A percentile compares a stretch with the other conserved stretches of the same genome.
These are phyloP conservation scores for Scaptomyza caliginosa DNA, from an alignment of 2,888 invertebrate genomes.

Conservation along the genomic window DNA sequence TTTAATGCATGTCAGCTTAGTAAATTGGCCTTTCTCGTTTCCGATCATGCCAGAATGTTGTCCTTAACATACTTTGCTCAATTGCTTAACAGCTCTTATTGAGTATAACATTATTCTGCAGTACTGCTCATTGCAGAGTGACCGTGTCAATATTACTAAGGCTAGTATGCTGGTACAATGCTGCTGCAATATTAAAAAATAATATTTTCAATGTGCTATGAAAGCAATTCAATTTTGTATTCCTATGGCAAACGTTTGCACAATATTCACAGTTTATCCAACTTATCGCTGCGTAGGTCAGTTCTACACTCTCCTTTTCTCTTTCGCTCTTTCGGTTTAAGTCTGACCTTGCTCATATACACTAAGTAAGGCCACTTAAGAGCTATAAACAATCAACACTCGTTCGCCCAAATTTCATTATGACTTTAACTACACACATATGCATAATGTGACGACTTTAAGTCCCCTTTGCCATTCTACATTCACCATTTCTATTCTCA, in stretches of 20 bases:
- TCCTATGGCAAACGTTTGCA: slow-evolving; percentile 31
- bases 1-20: too few species aligned
- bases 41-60: not conserved
- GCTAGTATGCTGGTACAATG: too few species aligned
- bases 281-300: slow-evolving; percentile 20
- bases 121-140: too few species aligned
- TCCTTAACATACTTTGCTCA: slow-evolving; percentile 5
- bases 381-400: slow-evolving; percentile 65
- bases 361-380: slow-evolving; percentile 40
- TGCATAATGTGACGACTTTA: slow-evolving; percentile 56
- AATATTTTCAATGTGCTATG: not conserved
- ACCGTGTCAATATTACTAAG: too few species aligned
- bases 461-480: slow-evolving; percentile 22
- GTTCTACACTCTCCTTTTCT: not conserved
- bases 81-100: too few species aligned
- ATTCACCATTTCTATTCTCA: slow-evolving; percentile 17
- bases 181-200: too few species aligned
- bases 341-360: slow-evolving; percentile 21
- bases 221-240: slow-evolving; percentile 14
- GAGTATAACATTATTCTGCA: too few species aligned
- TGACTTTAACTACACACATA: slow-evolving; percentile 39
- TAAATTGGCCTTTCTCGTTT: too few species aligned
- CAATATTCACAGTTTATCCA: slow-evolving; percentile 14
- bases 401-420: slow-evolving; percentile 64
- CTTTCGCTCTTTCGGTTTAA: not conserved